Base-by-base conservation (phyloP, 2,797 vertebrate genomes). In the Anguilla megastoma region DNA sequence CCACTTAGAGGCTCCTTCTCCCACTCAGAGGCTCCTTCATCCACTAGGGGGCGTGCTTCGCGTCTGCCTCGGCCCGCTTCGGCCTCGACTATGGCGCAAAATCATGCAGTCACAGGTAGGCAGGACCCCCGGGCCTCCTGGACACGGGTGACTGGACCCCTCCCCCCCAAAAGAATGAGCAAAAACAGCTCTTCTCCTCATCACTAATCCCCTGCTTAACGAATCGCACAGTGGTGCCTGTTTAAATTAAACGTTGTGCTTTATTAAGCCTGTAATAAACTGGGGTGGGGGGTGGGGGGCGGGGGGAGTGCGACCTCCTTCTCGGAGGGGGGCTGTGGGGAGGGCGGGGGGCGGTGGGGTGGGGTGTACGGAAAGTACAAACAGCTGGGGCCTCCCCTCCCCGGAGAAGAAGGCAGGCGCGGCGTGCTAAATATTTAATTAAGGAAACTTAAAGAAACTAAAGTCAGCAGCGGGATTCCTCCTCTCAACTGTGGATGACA, bases 201-300 rank as follows among this genome's bases (percentile, higher is more conserved):
- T 30, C 69, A 30, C 12, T 36, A 2, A 30, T 12, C 27, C 12
- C 10, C 24, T 74, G 27, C 12, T 74, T 66, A 66, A 66, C 4
- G 60, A 66, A 66, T 0, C 60, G 10, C 60, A n/a, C 18, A 12
- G 69, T 10, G 12, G 14, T 7, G 12, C 1, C 10, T 12, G 30
- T 74, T 33, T 74, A 74, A 33, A 36, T 30, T 2, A 74, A 74
- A 33, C 14, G 66, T 8, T 74, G 8, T 33, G 69, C 69, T 79
- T 79, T 21, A 79, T 79, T 79, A 79, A 79, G 74, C 74, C 74
- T 8, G 74, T 79, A 45, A 79, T 79, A 41, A 76, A 41, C 41
- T 0, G 27, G 33, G 30, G 1, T 33, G 33, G 33, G 33, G 33
- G 33, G 33, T 1, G 33, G 36, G n/a, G 12, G 2, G 2, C n/a